phyloP scores from a whole-genome alignment of 2,888 invertebrate genomes.

The Abscondita cerata region DNA sequence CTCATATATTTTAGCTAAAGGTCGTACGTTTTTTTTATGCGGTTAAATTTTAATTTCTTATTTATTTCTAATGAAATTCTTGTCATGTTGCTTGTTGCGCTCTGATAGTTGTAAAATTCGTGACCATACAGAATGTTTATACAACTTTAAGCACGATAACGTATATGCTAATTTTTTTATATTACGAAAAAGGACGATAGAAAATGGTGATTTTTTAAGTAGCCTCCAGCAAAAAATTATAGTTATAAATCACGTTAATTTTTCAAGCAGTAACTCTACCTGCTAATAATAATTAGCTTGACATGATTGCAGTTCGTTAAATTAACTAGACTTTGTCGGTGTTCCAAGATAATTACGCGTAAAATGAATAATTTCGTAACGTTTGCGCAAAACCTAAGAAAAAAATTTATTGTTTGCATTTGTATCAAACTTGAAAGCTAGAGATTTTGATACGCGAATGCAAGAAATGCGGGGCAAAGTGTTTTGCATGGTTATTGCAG shows the following conservation, averaged over 20 bases:
- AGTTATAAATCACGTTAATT: slow-evolving; percentile 18
- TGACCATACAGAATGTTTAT: slow-evolving; percentile 9
- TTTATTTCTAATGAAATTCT: slow-evolving; percentile 20
- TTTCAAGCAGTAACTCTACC: slow-evolving; percentile 10
- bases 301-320: slow-evolving; percentile 11
- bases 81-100: slow-evolving; percentile 17
- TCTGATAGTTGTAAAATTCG: slow-evolving; percentile 20
- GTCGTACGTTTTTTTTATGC: slow-evolving; percentile 2
- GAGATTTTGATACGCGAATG: too few species aligned
- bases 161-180: slow-evolving; percentile 5
- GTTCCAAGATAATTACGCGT: too few species aligned
- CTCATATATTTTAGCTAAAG: slow-evolving; percentile 6
- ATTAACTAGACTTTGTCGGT: too few species aligned
- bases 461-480: too few species aligned
- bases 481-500: slow-evolving; percentile 9
- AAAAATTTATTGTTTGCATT: too few species aligned
- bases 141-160: slow-evolving; percentile 7
- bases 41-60: slow-evolving; percentile 14
- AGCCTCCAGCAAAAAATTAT: not conserved
- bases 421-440: too few species aligned
- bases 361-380: too few species aligned
- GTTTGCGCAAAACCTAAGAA: too few species aligned
- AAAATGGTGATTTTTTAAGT: slow-evolving; percentile 4
- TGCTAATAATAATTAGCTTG: slow-evolving; percentile 13
- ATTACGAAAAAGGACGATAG: slow-evolving; percentile 8